phyloP scores from a whole-genome alignment of 2,797 vertebrate species.

The Austrolebias charrua region DNA sequence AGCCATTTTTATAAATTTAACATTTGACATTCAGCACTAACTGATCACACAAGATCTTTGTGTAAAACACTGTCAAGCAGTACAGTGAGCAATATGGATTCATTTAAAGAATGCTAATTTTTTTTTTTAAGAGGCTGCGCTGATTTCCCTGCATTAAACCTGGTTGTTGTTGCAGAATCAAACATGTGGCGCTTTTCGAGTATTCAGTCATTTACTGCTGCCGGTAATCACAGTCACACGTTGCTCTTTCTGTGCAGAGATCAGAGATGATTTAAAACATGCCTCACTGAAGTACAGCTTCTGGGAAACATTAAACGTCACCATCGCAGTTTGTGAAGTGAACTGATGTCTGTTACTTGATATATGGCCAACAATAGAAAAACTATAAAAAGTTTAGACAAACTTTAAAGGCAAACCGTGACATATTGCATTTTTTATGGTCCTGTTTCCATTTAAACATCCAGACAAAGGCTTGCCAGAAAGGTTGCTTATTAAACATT shows the following conservation, averaged over 20 bases:
- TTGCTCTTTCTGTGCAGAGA: background rate
- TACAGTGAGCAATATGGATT: no score
- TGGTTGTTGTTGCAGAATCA: background rate
- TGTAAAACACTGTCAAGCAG: no score
- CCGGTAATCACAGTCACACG: background rate
- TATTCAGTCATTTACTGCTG: background rate
- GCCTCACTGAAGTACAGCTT: background rate
- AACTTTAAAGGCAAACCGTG: slow-evolving; percentile 17
- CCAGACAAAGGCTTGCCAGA: no score
- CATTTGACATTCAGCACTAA: no score
- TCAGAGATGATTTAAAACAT: background rate
- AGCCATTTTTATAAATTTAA: no score
- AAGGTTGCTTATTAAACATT: no score
- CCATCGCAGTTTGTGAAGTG: slow-evolving; percentile 6
- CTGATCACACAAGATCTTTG: no score
- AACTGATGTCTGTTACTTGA: no score
- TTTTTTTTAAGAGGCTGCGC: no score
- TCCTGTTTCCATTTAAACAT: background rate
- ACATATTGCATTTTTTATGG: slow-evolving; percentile 25
- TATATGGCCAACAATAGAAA: background rate
- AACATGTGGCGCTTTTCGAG: no score
- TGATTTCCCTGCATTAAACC: background rate
- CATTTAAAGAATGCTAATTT: no score
- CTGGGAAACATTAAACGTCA: background rate
- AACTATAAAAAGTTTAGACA: background rate